Evolutionary conservation across 1,140 invertebrate species (phyloP).

Genomic region (Drosophila teissieri): DNA sequence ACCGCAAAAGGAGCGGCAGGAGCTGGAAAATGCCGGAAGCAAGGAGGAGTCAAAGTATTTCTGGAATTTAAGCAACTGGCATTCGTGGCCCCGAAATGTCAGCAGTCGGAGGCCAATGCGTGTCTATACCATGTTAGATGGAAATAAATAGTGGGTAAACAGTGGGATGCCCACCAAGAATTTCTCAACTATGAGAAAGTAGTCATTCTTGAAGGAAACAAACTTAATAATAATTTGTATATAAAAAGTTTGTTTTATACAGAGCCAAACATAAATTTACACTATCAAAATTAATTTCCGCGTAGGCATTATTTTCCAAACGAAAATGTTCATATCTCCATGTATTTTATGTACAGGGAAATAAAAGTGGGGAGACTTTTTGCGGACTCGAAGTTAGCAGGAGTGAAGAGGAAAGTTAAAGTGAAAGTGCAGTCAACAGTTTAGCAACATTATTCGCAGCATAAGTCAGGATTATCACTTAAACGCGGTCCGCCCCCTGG

Average conservation of each 20-base stretch:
- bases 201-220: not conserved
- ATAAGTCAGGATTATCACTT: constrained; percentile 80
- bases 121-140: constrained; percentile 69
- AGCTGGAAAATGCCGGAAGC: constrained; percentile 13
- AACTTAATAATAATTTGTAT: not conserved
- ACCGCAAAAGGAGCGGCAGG: not conserved
- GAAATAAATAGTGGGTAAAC: constrained; percentile 49
- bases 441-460: constrained; percentile 75
- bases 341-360: not conserved
- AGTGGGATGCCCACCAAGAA: constrained; percentile 6
- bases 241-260: too few relatives aligned
- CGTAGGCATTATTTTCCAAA: not conserved
- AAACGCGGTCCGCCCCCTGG: constrained; percentile 38
- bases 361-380: constrained; percentile 1
- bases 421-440: constrained; percentile 57
- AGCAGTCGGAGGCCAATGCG: constrained; percentile 46
- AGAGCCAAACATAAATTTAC: too few relatives aligned
- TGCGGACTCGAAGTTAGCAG: constrained; percentile 31
- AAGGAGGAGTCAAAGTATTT: constrained; percentile 62
- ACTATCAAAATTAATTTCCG: too few relatives aligned
- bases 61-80: constrained; percentile 64
- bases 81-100: constrained; percentile 50
- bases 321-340: not conserved
- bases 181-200: constrained; percentile 21
- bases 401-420: constrained; percentile 30